Percentiles rank a stretch among this genome's conserved stretches.
These are phyloP conservation scores for Smutsia gigantea DNA, from an alignment of 2,797 vertebrate genomes.

Conservation along the genomic window DNA sequence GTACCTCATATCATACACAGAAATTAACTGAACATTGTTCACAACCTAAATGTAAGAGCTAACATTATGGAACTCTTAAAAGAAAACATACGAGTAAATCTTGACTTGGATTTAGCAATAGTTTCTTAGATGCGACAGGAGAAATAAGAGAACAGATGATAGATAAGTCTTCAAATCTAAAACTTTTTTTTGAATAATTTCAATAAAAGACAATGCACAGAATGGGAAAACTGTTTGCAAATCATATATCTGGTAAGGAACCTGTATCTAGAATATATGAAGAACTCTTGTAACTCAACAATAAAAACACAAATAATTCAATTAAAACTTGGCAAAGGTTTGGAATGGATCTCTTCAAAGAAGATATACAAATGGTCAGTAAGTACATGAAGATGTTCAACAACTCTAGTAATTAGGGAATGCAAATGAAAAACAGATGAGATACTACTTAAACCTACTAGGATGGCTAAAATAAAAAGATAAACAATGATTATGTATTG, in stretches of 20 bases:
- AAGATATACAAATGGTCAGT: neutral
- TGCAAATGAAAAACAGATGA: neutral
- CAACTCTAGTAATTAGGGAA: neutral
- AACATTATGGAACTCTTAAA: neutral
- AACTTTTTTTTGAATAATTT: neutral
- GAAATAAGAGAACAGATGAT: neutral
- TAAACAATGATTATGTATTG: neutral
- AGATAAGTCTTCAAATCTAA: neutral
- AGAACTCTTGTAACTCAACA: neutral
- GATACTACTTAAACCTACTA: neutral
- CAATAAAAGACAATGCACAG: neutral
- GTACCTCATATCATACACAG: neutral
- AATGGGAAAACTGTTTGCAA: neutral
- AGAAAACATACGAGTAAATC: neutral
- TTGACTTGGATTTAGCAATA: neutral
- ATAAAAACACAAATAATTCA: neutral
- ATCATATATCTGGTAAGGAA: neutral
- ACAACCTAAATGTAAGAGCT: neutral
- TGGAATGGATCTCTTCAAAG: neutral
- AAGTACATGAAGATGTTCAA: neutral
- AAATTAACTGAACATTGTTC: neutral
- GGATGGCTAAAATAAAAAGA: neutral
- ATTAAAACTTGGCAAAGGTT: neutral
- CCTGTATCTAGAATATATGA: neutral
- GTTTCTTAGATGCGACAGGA: neutral